Conservation (phyloP, 2,113 vertebrate genomes). For the Maccullochella peelii region DNA sequence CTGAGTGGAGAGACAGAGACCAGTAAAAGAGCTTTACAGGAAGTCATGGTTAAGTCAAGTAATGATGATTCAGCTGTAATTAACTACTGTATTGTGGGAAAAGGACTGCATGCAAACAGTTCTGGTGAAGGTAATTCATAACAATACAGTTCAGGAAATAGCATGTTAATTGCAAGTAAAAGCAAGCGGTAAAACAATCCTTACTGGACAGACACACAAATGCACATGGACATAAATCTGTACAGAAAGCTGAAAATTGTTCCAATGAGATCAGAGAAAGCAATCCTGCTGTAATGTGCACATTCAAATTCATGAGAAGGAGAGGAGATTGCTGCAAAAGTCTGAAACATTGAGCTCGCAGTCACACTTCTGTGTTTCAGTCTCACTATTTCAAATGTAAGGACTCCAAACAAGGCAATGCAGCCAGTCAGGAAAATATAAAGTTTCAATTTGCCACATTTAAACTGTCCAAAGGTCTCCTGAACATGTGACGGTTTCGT, state of each 20-base stretch:
- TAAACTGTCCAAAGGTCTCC: conserved; percentile 1
- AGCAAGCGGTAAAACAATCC: conserved; percentile 18
- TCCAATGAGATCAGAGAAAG: conserved; percentile 11
- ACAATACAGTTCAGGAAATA: conserved; percentile 45
- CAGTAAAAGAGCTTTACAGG: conserved; percentile 50
- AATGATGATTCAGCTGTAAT: conserved; percentile 53
- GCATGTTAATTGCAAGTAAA: conserved; percentile 41
- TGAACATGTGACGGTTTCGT: conserved; percentile 15
- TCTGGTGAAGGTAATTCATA: conserved; percentile 53
- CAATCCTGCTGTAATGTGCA: neutral
- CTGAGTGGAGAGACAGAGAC: conserved; percentile 12
- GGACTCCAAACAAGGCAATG: neutral
- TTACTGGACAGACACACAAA: neutral
- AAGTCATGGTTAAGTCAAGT: conserved; percentile 49
- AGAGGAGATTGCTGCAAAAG: neutral
- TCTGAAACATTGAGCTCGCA: neutral
- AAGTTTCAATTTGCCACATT: conserved; percentile 32
- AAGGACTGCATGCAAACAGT: conserved; percentile 14
- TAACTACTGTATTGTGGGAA: conserved; percentile 19
- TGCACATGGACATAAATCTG: conserved; percentile 1
- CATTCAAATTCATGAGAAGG: conserved; percentile 28
- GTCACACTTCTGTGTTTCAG: conserved; percentile 28
- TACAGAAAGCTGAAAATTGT: neutral
- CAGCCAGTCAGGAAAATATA: conserved; percentile 5
- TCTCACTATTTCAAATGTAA: neutral